A percentile compares a stretch with the other conserved stretches of the same genome.
Evolutionary conservation across 2,888 invertebrate species (phyloP).

Genomic region (Lasiommata megera): DNA sequence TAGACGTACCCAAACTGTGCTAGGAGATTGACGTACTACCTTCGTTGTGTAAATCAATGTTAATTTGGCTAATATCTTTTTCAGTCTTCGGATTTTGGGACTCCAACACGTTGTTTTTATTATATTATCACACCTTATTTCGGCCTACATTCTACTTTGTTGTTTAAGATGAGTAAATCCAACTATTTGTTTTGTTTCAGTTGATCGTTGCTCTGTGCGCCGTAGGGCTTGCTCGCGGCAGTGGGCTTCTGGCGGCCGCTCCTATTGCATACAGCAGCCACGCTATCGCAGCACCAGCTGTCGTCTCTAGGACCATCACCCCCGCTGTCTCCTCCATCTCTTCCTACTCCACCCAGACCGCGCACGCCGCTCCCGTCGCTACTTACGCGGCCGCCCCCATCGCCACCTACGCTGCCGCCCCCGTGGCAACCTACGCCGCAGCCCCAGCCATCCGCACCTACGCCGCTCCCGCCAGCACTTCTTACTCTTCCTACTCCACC

Average conservation of each 20-base stretch:
- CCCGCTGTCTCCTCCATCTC: conserved; percentile 47
- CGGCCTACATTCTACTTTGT: no score
- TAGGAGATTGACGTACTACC: no score
- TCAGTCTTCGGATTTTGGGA: no score
- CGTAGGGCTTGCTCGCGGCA: conserved; percentile 81
- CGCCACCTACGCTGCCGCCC: conserved; percentile 45
- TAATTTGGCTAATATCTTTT: no score
- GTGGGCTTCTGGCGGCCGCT: conserved; percentile 72
- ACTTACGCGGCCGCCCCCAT: conserved; percentile 53
- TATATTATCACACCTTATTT: no score
- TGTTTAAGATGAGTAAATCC: no score
- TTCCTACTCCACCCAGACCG: conserved; percentile 47
- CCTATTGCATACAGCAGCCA: conserved; percentile 74
- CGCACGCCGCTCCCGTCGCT: conserved; percentile 39
- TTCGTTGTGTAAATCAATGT: no score
- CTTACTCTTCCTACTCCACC: conserved; percentile 37
- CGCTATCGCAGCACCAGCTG: conserved; percentile 57
- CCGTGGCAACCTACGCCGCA: conserved; percentile 44
- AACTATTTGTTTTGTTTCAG: conserved; percentile 41
- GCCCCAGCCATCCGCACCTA: conserved; percentile 47
- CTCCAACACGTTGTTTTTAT: no score
- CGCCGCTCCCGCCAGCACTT: conserved; percentile 34
- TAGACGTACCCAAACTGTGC: no score
- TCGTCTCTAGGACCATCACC: conserved; percentile 60
- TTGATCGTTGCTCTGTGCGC: conserved; percentile 81